Evolutionary conservation across 1,140 invertebrate species (phyloP), one percentile per base, ranked within the genome.

Genomic region (Diorhabda elongata): DNA sequence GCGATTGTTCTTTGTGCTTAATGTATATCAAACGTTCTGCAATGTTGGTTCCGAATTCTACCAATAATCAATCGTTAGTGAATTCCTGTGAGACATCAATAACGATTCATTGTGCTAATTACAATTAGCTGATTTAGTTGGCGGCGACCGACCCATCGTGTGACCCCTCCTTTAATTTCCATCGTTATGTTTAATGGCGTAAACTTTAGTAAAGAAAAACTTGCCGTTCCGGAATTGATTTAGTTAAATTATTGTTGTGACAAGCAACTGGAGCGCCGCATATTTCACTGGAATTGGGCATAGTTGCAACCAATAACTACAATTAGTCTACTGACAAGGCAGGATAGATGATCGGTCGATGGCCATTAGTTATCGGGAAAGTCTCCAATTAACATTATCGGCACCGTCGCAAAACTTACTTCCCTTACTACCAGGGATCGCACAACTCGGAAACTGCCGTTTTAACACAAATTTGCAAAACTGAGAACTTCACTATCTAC

Each of bases 121-220:
- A 78, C 78, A 77, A 77, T 78, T 74, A 72, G 76, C 75, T 79
- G 78, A 79, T 79, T 79, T 79, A 79, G 76, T 77, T 67, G 58
- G 47, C 66, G 75, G 70, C 57, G 66, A 69, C 69, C 69, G 76
- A 72, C 69, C 75, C 72, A 72, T 47, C 70, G 58, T 67, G 71
- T 74, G 76, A 77, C 76, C 76, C 73, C 74, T 73, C 73, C 76
- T 74, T 71, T 74, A 76, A 78, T 76, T 76, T 76, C 76, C 74
- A 76, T 76, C 73, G 73, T 75, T 75, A 76, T 71, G 73, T 74
- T 77, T 77, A 78, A 79, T 76, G 76, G 74, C 74, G 74, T 74
- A 77, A 77, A 78, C 75, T 78, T 26, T 77, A 75, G 72, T 67
- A 70, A 75, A 73, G 74, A 74, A 75, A 76, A 76, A 77, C 61